Base-by-base conservation (phyloP, 2,797 vertebrate species). In the Amphiprion clarkii region DNA sequence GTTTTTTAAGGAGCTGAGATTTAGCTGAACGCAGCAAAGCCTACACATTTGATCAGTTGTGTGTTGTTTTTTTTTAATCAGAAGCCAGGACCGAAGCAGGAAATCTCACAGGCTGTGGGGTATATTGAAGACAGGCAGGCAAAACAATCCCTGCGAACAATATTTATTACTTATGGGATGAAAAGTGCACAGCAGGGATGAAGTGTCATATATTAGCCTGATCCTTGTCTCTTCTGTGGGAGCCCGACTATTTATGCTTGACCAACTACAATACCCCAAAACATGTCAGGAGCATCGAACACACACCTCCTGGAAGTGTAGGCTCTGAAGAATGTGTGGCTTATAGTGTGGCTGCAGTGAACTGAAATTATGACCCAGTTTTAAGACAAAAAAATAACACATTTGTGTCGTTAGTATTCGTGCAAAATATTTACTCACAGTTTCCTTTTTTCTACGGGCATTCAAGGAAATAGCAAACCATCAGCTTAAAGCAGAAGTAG, bases 131-230 rank as follows among this genome's bases (percentile, higher is more conserved):
- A 25, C 5, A 25, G 14, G 19, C 27, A 16, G 16, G 4, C 17
- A 51, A 59, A 57, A 52, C 49, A 39, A 46, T 58, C 59, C 40
- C 70, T 40, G 42, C 3, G 21, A 67, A 48, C 53, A 52, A 25
- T 63, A 66, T 78, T 77, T 82, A 78, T 74, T 63, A 76, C 78
- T 61, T 68, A 46, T 33, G 68, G 68, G 70, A 64, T 61, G 27
- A 60, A 54, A 62, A 0, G 4, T 62, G 46, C 70, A 56, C 12
- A 5, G 25, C 17, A 16, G 36, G 13, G 71, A 70, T 21, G 27
- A 46, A 36, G 16, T 16, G 40, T 8, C 1, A 44, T 64, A 39
- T 51, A 82, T 69, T 9, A 70, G 33, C 6, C 67, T 60, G 62
- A 68, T 66, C 40, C 46, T 40, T 1, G 3, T 40, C 29, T 74